phyloP scores from a whole-genome alignment of 2,113 vertebrate species.

The Chaetorhynchus papuensis region DNA sequence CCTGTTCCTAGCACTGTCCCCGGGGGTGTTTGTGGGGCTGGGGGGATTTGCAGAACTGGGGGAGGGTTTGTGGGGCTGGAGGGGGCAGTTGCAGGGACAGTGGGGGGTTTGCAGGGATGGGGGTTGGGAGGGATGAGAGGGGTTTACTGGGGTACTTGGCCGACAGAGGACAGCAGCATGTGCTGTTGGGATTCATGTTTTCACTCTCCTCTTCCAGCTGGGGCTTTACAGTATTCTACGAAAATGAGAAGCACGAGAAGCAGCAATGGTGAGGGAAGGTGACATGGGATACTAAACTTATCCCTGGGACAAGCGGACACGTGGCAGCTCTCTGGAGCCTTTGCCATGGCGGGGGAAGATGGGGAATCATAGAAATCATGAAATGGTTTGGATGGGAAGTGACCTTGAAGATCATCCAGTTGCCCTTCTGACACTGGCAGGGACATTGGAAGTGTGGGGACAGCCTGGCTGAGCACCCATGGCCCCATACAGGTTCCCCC shows the following conservation, averaged over 20 bases:
- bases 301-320: not conserved
- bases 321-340: not conserved
- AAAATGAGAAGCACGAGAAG: conserved; percentile 87
- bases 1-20: not conserved
- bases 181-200: not conserved
- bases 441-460: not conserved
- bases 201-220: conserved; percentile 71
- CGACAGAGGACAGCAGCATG: accelerated
- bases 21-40: not conserved
- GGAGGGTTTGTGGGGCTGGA: not conserved
- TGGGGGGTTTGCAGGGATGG: not conserved
- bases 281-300: not conserved
- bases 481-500: not conserved
- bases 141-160: not conserved
- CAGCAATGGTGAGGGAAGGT: conserved; percentile 86
- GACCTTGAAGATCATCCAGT: not conserved
- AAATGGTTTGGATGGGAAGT: not conserved
- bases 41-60: not conserved
- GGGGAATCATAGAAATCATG: not conserved
- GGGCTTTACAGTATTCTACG: conserved; percentile 87
- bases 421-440: not conserved
- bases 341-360: not conserved
- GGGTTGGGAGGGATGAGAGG: not conserved
- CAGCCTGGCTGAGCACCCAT: not conserved
- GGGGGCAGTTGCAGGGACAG: not conserved